Percentiles rank a stretch among this genome's conserved stretches.
Conservation (phyloP, 2,113 vertebrate species). For the Datnioides undecimradiatus region DNA sequence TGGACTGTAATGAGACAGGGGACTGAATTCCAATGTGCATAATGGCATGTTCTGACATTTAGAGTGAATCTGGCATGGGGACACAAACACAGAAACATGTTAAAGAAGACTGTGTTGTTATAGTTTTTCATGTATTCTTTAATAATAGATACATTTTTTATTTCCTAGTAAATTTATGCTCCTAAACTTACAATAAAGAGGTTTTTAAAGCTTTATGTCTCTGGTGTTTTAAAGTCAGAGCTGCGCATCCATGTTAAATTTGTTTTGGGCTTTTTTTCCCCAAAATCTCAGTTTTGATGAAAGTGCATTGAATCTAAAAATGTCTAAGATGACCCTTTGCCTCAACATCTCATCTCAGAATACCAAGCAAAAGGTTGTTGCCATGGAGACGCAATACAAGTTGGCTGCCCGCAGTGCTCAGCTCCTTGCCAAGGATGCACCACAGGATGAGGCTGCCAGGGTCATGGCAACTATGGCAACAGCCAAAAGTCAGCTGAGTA, state of each 20-base stretch:
- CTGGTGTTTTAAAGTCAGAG: background rate
- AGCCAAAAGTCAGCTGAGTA: slow-evolving; percentile 90
- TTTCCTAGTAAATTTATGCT: background rate
- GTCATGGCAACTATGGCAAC: slow-evolving; percentile 86
- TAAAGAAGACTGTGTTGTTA: too few relatives aligned
- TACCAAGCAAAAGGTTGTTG: slow-evolving; percentile 90
- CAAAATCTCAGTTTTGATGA: slow-evolving; percentile 16
- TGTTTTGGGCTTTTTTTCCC: background rate
- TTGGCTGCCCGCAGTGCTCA: slow-evolving; percentile 87
- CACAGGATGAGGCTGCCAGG: slow-evolving; percentile 87
- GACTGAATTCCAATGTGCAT: background rate
- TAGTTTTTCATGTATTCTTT: too few relatives aligned
- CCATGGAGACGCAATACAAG: slow-evolving; percentile 94
- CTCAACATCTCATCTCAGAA: slow-evolving; percentile 80
- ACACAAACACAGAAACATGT: background rate
- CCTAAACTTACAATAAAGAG: background rate
- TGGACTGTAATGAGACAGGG: background rate
- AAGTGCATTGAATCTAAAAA: slow-evolving; percentile 9
- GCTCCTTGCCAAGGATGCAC: slow-evolving; percentile 89
- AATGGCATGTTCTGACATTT: background rate
- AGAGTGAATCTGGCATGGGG: background rate
- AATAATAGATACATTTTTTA: too few relatives aligned
- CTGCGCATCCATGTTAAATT: background rate
- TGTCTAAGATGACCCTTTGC: slow-evolving; percentile 15
- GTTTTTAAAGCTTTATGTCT: background rate